phyloP scores from a whole-genome alignment of 2,888 invertebrate species.

The Perizoma affinitatum region DNA sequence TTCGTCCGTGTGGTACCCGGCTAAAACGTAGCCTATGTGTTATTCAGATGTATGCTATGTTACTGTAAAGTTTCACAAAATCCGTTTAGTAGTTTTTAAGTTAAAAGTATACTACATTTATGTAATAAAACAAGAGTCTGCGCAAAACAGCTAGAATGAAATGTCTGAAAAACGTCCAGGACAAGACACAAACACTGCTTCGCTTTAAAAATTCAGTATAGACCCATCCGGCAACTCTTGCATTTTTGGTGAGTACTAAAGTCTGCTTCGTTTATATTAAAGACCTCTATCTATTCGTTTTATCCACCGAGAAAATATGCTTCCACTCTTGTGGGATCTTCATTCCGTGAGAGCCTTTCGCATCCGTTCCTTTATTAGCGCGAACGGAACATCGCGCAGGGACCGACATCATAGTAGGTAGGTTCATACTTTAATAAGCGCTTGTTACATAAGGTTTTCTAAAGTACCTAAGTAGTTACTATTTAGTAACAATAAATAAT shows the following conservation, averaged over 20 bases:
- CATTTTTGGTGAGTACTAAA: conserved; percentile 82
- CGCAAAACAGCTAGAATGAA: conserved; percentile 40
- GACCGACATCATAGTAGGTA: conserved; percentile 49
- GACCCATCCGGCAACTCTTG: conserved; percentile 69
- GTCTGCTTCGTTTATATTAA: conserved; percentile 83
- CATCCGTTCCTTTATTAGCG: conserved; percentile 39
- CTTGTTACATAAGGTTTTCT: too few relatives aligned
- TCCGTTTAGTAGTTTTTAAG: conserved; percentile 13
- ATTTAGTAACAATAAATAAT: too few relatives aligned
- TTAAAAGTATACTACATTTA: too few relatives aligned
- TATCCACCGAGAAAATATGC: conserved; percentile 77
- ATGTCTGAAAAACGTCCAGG: conserved; percentile 40
- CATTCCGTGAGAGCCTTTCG: conserved; percentile 53
- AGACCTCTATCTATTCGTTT: conserved; percentile 84
- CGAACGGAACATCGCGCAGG: conserved; percentile 32
- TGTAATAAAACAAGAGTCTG: conserved; percentile 37
- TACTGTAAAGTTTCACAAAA: neutral
- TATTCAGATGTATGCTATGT: too few relatives aligned
- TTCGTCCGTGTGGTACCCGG: too few relatives aligned
- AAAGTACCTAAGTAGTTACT: too few relatives aligned
- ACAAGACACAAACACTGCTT: conserved; percentile 52
- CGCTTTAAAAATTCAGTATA: conserved; percentile 77
- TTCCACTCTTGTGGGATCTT: conserved; percentile 74
- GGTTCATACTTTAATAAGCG: conserved; percentile 13
- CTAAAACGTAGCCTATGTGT: too few relatives aligned